These are phyloP conservation scores for Nothobranchius furzeri DNA, from an alignment of 2,113 vertebrate species.

Conservation along the genomic window DNA sequence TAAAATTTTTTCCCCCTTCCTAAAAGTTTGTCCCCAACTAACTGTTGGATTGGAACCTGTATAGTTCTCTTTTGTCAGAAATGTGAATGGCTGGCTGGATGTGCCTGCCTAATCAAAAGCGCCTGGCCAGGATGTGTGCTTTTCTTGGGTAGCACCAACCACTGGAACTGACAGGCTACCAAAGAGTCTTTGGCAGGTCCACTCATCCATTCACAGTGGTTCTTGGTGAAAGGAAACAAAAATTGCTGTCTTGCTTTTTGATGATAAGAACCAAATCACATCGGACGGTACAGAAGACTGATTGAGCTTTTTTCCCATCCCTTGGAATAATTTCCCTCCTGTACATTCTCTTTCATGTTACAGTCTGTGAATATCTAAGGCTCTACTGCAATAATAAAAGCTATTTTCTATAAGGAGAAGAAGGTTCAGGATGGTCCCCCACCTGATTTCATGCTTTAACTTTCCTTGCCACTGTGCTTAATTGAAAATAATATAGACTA, in stretches of 20 bases:
- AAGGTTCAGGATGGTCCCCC: conserved; percentile 13
- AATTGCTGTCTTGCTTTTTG: conserved; percentile 53
- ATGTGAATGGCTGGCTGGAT: conserved; percentile 45
- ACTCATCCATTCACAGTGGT: conserved; percentile 60
- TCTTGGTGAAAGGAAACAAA: conserved; percentile 51
- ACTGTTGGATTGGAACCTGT: conserved; percentile 34
- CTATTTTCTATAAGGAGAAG: conserved; percentile 9
- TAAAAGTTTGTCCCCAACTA: conserved; percentile 19
- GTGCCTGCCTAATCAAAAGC: conserved; percentile 38
- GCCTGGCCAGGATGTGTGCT: conserved; percentile 12
- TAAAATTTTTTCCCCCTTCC: conserved; percentile 33
- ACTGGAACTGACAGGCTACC: conserved; percentile 62
- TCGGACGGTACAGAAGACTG: conserved; percentile 21
- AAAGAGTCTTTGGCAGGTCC: conserved; percentile 65
- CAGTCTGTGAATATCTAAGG: conserved; percentile 9
- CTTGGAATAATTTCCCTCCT: conserved; percentile 27
- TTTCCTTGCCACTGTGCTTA: neutral
- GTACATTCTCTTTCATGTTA: conserved; percentile 35
- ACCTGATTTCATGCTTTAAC: conserved; percentile 8
- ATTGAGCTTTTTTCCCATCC: conserved; percentile 29
- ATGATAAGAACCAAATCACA: conserved; percentile 65
- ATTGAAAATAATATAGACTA: neutral
- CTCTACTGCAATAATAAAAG: neutral
- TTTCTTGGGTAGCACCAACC: conserved; percentile 34
- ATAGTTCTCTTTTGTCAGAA: conserved; percentile 35